These are phyloP conservation scores for Coracopsis vasa DNA, from an alignment of 2,113 vertebrate genomes.

Conservation along the genomic window DNA sequence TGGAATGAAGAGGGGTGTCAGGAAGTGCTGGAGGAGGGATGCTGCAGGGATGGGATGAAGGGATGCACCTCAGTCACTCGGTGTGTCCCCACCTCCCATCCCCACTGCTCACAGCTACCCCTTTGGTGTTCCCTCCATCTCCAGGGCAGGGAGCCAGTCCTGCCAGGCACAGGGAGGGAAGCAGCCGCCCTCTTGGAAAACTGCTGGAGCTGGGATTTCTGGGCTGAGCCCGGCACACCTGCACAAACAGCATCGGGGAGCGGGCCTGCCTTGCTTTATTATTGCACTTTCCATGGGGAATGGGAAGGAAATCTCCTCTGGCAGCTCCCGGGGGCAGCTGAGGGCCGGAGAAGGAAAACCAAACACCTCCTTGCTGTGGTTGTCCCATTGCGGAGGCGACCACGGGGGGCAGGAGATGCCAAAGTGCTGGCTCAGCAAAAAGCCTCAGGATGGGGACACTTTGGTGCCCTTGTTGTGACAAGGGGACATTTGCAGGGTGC, in stretches of 20 bases:
- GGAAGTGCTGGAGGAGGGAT: neutral
- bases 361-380: neutral
- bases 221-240: neutral
- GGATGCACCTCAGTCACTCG: fast-evolving
- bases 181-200: neutral
- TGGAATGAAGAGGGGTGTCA: neutral
- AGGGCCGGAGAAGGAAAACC: neutral
- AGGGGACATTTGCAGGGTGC: neutral
- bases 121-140: fast-evolving
- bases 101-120: neutral
- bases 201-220: neutral
- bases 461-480: neutral
- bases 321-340: neutral
- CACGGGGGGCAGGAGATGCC: neutral
- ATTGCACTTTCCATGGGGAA: neutral
- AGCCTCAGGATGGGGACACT: neutral
- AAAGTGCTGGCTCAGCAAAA: neutral
- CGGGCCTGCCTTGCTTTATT: neutral
- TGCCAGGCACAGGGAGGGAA: neutral
- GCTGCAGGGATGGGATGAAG: neutral
- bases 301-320: neutral
- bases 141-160: neutral
- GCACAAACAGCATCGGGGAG: neutral
- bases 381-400: neutral
- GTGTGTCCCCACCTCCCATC: neutral